Percentiles rank a stretch among this genome's conserved stretches.
Conservation (phyloP, 2,888 invertebrate species). For the Heliconius charithonia region DNA sequence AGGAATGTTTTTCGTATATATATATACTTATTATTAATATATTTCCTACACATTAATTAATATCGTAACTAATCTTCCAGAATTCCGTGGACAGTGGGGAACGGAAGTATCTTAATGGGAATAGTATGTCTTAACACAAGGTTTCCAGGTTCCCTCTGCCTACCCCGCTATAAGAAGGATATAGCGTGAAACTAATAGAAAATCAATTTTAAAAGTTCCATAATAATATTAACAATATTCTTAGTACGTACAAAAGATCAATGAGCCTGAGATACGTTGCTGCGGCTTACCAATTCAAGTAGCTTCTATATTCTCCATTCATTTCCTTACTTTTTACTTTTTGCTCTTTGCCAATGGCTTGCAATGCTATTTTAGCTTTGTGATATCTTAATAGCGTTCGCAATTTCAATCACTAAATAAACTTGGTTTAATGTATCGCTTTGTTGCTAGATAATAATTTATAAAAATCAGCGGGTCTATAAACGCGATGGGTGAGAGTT, state of each 20-base stretch:
- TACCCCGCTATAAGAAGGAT: fast-evolving
- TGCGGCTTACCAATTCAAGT: slow-evolving; percentile 46
- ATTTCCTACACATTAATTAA: too few species aligned
- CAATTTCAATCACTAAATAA: slow-evolving; percentile 63
- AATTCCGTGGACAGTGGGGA: neutral
- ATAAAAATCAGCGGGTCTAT: neutral
- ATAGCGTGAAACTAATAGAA: neutral
- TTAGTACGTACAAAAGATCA: slow-evolving; percentile 10
- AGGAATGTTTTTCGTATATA: neutral
- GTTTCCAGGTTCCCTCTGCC: neutral
- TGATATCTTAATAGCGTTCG: slow-evolving; percentile 75
- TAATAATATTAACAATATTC: slow-evolving; percentile 1
- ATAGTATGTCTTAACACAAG: neutral
- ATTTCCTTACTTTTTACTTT: slow-evolving; percentile 62
- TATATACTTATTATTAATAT: too few species aligned
- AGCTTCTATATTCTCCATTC: slow-evolving; percentile 58
- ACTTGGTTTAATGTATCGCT: slow-evolving; percentile 52
- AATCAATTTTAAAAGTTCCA: neutral
- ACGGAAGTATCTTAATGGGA: too few species aligned
- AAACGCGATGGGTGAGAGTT: too few species aligned
- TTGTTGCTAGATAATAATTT: slow-evolving; percentile 27
- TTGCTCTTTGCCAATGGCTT: slow-evolving; percentile 60
- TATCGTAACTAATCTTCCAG: too few species aligned
- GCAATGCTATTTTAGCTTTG: slow-evolving; percentile 73
- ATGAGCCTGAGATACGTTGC: neutral